phyloP scores from a whole-genome alignment of 2,888 invertebrate species.

The Volucella zonaria region DNA sequence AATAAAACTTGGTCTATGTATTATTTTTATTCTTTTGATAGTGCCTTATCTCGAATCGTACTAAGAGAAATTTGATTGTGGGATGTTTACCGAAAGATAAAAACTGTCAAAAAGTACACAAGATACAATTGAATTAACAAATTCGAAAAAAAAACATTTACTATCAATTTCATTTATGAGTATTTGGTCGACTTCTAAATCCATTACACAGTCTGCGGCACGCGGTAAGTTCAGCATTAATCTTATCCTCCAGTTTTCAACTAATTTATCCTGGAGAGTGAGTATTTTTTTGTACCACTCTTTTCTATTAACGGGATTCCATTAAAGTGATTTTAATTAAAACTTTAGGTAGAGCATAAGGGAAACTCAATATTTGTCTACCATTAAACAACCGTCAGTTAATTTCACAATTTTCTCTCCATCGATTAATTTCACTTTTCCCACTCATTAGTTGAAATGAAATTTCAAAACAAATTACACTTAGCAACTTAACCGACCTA shows the following conservation, averaged over 20 bases:
- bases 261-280: constrained; percentile 13
- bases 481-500: not conserved
- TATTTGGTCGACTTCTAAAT: constrained; percentile 6
- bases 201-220: not conserved
- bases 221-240: constrained; percentile 34
- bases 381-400: constrained; percentile 4
- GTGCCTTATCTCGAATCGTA: too few relatives aligned
- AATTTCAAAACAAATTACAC: constrained; percentile 9
- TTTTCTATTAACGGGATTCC: constrained; percentile 17
- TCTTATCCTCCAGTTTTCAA: constrained; percentile 20
- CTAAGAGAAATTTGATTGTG: too few relatives aligned
- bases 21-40: too few relatives aligned
- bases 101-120: too few relatives aligned
- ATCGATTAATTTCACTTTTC: constrained; percentile 36
- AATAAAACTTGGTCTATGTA: too few relatives aligned
- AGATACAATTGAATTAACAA: too few relatives aligned
- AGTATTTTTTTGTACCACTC: not conserved
- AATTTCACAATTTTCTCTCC: constrained; percentile 13
- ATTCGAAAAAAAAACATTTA: not conserved
- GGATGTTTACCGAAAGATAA: too few relatives aligned
- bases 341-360: constrained; percentile 19
- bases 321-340: constrained; percentile 38
- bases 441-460: constrained; percentile 26
- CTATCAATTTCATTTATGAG: constrained; percentile 5
- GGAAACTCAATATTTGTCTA: constrained; percentile 24